Evolutionary conservation across 2,888 invertebrate species (phyloP), one percentile per base, ranked within the genome.

Genomic region (Scelioninae gen. 1): DNA sequence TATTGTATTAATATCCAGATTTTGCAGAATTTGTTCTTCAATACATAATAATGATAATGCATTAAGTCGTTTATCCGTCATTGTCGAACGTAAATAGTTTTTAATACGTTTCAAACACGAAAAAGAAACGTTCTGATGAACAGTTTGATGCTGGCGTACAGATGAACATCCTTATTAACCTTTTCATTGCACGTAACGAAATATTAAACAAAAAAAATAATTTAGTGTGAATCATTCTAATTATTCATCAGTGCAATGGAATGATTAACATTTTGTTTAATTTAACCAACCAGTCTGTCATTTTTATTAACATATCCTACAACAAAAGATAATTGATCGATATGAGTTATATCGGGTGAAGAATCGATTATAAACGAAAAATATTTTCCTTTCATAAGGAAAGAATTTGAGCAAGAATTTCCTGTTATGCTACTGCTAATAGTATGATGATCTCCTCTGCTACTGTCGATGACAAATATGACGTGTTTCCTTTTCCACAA

Each of bases 21-120:
- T 23, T 51, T 51, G 16, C 10, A 29, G 16, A 5, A 23, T 9
- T 23, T 51, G 0, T 2, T 16, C 16, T 51, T 51, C 29, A 51
- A 51, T 51, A 23, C 10, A 23, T 6, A 51, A 29, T 29, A 9
- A 8, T 5, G 29, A 8, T 23, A 51, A 29, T 9, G 29, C 7
- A 10, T 23, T 6, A 1, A 51, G 13, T 29, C 29, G 16, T 29
- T 10, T 29, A 23, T 51, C 29, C 16, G 51, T 23, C 51, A 29
- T 45, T 11, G 16, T 51, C 23, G 51, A 51, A 23, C 51, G 51
- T 5, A 51, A 23, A 65, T 38, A 65, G 16, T 51, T 51, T 58
- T 79, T 65, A 2, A 79, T 71, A 1, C 66, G 58, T 34, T 72
- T 71, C 5, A 82, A 43, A 53, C 53, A 66, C n/a, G 77, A 82